Evolutionary conservation across 2,113 vertebrate genomes (phyloP), one percentile per base, ranked within the genome.

Genomic region (Cinclus mexicanus): DNA sequence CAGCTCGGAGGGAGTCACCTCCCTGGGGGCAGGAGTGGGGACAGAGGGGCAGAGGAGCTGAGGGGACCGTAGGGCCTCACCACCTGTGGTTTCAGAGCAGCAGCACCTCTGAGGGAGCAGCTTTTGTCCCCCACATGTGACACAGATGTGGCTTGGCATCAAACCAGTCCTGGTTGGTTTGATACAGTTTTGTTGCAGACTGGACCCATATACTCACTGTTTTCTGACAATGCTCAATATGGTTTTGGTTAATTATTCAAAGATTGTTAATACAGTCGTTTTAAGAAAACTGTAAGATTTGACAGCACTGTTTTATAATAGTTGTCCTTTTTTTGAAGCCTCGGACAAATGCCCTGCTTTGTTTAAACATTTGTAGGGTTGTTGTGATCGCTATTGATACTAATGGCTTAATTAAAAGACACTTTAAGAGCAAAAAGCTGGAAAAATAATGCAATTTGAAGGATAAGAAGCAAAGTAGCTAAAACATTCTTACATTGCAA

Each of bases 121-220:
- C 29, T 61, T 46, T 11, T 74, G 33, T 67, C 7, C 33, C 19
- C 26, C 2, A 1, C 0, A 37, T 37, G 4, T 12, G 59, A 33
- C 24, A 8, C 10, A 44, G 19, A 67, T 20, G 56, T 26, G 37
- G 15, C 20, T 39, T 47, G 70, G 57, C 53, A 67, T 55, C 88
- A 37, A 21, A n/a, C 39, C 11, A 21, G 87, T 14, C 20, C 49
- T 24, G 6, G 1, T 8, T 63, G 53, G 16, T 53, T 63, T 47
- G 49, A 41, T 46, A n/a, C 35, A 33, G 46, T 46, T n/a, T 35
- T 65, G 22, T 65, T 65, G 39, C 63, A 76, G 37, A 14, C 22
- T 53, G 25, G 5, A 10, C 60, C 26, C 53, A 41, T 50, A n/a
- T 24, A 14, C 28, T 57, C 14, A 1, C 19, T 49, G 2, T 23